Base-by-base conservation (phyloP, 2,797 vertebrate species). In the Lates japonicus region DNA sequence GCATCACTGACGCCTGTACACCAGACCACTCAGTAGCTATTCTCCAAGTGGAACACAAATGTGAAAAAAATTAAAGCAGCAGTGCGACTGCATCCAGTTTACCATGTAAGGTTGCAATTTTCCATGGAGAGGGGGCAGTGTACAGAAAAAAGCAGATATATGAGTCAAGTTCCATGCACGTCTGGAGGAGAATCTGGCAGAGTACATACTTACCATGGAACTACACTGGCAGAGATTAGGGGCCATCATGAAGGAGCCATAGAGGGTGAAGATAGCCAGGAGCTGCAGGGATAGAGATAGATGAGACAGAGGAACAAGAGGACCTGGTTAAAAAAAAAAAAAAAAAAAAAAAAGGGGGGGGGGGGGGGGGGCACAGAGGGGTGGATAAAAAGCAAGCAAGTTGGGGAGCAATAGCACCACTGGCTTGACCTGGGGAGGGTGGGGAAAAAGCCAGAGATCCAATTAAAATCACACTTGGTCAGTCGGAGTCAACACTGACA, bases 401-500 rank as follows among this genome's bases (percentile, higher is more conserved):
- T 90, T 88, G 78, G 79, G 81, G 84, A 91, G 89, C 74, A 88
- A 74, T 84, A 86, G 78, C 91, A 91, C 87, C 87, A 80, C 81
- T 89, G 87, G 80, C 85, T 88, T 94, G 90, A 95, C 92, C 93
- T 91, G 84, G 82, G 87, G 88, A 92, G 33, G 84, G 81, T 82
- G 70, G 69, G 82, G 80, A 54, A 68, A 86, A 78, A 86, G 90
- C 68, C 85, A 89, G 85, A 81, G 84, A 93, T 91, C 90, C 92
- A 94, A 94, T 95, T 94, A 95, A 94, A 95, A 94, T 84, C 78
- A 83, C 88, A 94, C 83, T 92, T 81, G 90, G 92, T 93, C 90
- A 86, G 70, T 82, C 46, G 22, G 76, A 81, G 80, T 88, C 77
- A 85, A 84, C 17, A 75, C 83, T 91, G 87, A 91, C 79, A 69